Evolutionary conservation across 2,113 vertebrate genomes (phyloP).

Genomic region (Anoplopoma fimbria): DNA sequence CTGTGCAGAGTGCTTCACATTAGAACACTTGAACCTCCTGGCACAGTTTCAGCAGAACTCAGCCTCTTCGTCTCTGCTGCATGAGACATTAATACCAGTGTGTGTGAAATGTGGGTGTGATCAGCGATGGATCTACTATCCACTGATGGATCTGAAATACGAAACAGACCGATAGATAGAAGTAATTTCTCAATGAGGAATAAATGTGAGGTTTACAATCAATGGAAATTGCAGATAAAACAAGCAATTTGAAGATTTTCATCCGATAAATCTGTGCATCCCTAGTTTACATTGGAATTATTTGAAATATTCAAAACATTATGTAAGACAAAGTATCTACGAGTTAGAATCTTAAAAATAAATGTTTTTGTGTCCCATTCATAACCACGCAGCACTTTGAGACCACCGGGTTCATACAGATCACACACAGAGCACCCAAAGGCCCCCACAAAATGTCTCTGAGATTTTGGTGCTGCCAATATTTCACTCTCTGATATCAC

Average conservation of each 20-base stretch:
- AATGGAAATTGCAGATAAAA: background rate
- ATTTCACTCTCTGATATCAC: background rate
- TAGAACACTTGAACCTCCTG: constrained; percentile 1
- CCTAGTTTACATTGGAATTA: too few relatives aligned
- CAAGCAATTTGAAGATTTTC: background rate
- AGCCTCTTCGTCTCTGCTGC: too few relatives aligned
- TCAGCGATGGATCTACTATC: background rate
- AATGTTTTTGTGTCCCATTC: background rate
- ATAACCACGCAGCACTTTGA: background rate
- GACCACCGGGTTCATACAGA: constrained; percentile 1
- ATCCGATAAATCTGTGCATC: too few relatives aligned
- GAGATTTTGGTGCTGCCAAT: background rate
- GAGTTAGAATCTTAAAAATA: too few relatives aligned
- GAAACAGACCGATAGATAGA: too few relatives aligned
- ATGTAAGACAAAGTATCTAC: too few relatives aligned
- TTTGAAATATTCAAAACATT: too few relatives aligned
- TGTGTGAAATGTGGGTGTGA: constrained; percentile 16
- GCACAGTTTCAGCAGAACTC: background rate
- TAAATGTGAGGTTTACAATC: background rate
- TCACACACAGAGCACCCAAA: background rate
- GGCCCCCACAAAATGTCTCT: background rate
- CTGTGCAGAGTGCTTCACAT: background rate
- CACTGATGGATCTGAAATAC: too few relatives aligned
- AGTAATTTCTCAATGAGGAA: background rate
- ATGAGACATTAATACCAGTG: background rate